Percentiles rank a stretch among this genome's conserved stretches.
Evolutionary conservation across 2,888 invertebrate species (phyloP).

Genomic region (Chromoteleia sp.): DNA sequence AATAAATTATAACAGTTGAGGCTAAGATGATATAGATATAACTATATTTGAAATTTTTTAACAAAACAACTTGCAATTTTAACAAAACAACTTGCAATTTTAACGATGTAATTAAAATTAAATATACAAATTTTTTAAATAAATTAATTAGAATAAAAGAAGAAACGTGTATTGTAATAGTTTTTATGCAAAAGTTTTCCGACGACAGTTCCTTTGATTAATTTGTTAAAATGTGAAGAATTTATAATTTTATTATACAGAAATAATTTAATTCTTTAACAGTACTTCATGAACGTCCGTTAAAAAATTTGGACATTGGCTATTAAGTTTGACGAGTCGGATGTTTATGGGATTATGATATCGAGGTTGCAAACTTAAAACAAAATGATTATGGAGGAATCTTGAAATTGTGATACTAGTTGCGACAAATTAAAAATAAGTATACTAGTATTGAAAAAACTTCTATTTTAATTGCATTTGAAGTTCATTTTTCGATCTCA

Average conservation of each 20-base stretch:
- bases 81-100: constrained; percentile 11
- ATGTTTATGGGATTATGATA: constrained; percentile 14
- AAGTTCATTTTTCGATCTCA: constrained; percentile 64
- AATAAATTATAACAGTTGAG: constrained; percentile 70
- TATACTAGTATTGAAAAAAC: constrained; percentile 33
- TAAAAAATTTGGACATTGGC: background rate
- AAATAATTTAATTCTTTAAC: background rate
- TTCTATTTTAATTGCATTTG: constrained; percentile 49
- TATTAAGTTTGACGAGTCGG: too few species aligned
- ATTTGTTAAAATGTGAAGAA: constrained; percentile 1
- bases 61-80: constrained; percentile 16
- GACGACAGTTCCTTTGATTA: constrained; percentile 19
- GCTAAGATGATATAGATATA: constrained; percentile 61
- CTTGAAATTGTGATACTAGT: constrained; percentile 44
- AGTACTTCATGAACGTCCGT: background rate
- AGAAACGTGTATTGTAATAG: constrained; percentile 15
- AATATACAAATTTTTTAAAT: constrained; percentile 8
- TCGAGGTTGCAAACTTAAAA: background rate
- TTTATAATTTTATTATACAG: background rate
- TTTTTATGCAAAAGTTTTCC: background rate
- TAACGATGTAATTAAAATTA: constrained; percentile 36
- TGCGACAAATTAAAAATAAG: constrained; percentile 43
- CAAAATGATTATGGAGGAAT: constrained; percentile 10
- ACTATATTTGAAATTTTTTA: background rate
- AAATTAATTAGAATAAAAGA: constrained; percentile 15